Base-by-base conservation (phyloP, 2,888 invertebrate species). In the Aspidiotus rigidus region DNA sequence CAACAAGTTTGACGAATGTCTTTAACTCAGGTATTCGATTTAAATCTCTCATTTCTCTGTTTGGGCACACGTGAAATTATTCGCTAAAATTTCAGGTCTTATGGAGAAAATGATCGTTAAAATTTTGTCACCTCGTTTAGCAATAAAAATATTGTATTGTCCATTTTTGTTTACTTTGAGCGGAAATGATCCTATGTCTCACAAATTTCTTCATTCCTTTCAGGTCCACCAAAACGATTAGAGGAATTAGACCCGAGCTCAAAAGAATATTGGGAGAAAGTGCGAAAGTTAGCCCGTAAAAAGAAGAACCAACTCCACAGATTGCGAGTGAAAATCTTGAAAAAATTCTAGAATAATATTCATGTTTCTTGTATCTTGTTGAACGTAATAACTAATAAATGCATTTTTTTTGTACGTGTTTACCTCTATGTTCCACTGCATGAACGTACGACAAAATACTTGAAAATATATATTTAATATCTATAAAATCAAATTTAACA, bases 261-360 rank as follows among this genome's bases (percentile, higher is more conserved):
- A 10, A 87, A 88, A 78, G 81, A 84, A 75, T 97, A 95, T 79
- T 96, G 94, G 93, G 80, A 83, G 73, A 81, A 84, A 70, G 80
- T 92, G 44, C 80, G 90, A 71, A 84, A 83, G 74, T 79, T 85
- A 74, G 86, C 81, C 44, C 81, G 87, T 75, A 79, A 79, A 44
- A 79, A 85, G 74, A 72, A 73, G 17, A 74, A 75, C 66, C 53
- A 53, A 15, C n/a, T 59, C 41, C 56, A 10, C 9, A 9, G 59
- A n/a, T 44, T 66, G 15, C 57, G 49, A 44, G 28, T 41, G 17
- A 57, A 39, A 49, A 16, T 64, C 39, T 28, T 59, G 7, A 66
- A 59, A 49, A 40, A 66, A 49, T 66, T 66, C 59, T 66, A 64
- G 39, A 42, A 5, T 11, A 9, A 16, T 2, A 57, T 39, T 13